phyloP scores from a whole-genome alignment of 2,113 vertebrate species.

The Spea multiplicata region DNA sequence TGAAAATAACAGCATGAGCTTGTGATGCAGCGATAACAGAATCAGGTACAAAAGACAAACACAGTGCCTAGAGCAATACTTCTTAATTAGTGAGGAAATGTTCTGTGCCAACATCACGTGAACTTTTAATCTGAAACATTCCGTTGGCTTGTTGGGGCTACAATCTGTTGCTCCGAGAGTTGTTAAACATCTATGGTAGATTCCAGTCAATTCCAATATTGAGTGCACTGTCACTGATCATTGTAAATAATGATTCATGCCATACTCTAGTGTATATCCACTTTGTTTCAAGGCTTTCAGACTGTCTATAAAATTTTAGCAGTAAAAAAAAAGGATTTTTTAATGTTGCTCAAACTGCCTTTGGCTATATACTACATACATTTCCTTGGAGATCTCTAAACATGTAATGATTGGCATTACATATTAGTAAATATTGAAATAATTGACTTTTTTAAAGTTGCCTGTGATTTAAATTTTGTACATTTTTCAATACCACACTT shows the following conservation, averaged over 20 bases:
- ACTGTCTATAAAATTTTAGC: conserved; percentile 72
- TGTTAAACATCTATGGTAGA: conserved; percentile 74
- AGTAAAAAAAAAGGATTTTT: conserved; percentile 76
- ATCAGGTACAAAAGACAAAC: conserved; percentile 63
- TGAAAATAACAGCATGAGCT: conserved; percentile 32
- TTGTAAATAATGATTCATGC: conserved; percentile 71
- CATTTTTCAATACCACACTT: no score
- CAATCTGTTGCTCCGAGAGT: conserved; percentile 67
- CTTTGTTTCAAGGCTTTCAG: conserved; percentile 71
- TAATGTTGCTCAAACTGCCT: conserved; percentile 81
- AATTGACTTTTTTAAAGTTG: conserved; percentile 60
- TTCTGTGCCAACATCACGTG: conserved; percentile 63
- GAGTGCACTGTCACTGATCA: conserved; percentile 78
- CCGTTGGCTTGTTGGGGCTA: conserved; percentile 66
- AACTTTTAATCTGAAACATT: conserved; percentile 63
- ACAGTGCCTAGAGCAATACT: conserved; percentile 60
- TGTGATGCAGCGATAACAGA: conserved; percentile 52
- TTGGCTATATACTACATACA: conserved; percentile 71
- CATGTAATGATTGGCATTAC: conserved; percentile 67
- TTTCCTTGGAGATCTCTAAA: conserved; percentile 68
- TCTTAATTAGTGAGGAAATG: conserved; percentile 62
- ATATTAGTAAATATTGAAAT: conserved; percentile 85
- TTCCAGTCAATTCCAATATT: conserved; percentile 82
- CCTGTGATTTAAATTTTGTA: neutral
- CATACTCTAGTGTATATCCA: conserved; percentile 68